Percentiles rank a stretch among this genome's conserved stretches.
Evolutionary conservation across 2,888 invertebrate species (phyloP).

Genomic region (Mylabris sibirica): DNA sequence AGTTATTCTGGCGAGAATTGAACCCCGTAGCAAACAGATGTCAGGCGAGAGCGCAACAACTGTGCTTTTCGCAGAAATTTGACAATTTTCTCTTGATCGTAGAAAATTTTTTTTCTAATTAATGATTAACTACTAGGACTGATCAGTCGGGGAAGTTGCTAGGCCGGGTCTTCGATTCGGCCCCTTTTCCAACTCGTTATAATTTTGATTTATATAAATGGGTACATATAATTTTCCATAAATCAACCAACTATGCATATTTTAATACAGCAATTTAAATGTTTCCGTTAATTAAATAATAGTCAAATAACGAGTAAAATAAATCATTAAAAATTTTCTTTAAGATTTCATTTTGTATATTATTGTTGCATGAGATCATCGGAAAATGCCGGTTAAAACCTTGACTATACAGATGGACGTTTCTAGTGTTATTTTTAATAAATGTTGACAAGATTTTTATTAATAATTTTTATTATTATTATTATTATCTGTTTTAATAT

Average conservation of each 20-base stretch:
- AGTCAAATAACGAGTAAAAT: neutral
- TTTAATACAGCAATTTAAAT: neutral
- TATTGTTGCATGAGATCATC: neutral
- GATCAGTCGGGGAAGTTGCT: too few species aligned
- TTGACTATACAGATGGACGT: neutral
- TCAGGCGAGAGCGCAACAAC: too few species aligned
- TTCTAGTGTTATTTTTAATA: neutral
- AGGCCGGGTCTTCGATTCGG: too few species aligned
- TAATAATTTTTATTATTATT: conserved; percentile 6
- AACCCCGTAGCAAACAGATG: too few species aligned
- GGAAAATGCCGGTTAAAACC: neutral
- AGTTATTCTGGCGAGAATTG: too few species aligned
- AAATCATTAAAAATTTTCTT: neutral
- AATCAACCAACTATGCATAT: too few species aligned
- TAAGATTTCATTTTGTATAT: neutral
- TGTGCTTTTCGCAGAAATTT: too few species aligned
- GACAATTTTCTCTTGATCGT: too few species aligned
- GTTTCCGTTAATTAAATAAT: neutral
- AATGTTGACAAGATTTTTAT: conserved; percentile 4
- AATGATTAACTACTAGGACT: too few species aligned
- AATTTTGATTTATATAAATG: neutral
- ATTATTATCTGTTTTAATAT: neutral
- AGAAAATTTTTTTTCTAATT: too few species aligned
- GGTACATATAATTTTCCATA: neutral
- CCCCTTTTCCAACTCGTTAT: too few species aligned